Percentiles rank a stretch among this genome's conserved stretches.
Conservation (phyloP, 2,797 vertebrate species). For the Enteromius argenteus region DNA sequence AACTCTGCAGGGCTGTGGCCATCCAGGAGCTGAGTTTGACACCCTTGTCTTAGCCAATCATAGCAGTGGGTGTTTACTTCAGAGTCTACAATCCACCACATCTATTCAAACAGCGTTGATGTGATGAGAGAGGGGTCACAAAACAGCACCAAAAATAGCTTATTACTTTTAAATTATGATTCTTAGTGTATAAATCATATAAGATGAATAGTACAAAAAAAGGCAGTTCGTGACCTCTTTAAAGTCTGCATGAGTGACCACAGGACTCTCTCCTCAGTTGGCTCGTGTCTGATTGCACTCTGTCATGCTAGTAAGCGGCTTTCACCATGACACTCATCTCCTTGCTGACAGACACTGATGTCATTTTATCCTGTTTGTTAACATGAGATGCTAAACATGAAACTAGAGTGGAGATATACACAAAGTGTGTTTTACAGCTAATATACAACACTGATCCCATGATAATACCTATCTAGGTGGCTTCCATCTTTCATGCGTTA, state of each 20-base stretch:
- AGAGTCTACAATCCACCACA: too few species aligned
- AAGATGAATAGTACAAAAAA: too few species aligned
- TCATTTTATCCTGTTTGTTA: slow-evolving; percentile 22
- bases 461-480: neutral
- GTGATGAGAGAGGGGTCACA: too few species aligned
- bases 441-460: neutral
- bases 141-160: too few species aligned
- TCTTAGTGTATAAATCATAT: too few species aligned
- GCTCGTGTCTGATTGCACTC: slow-evolving; percentile 18
- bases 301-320: neutral
- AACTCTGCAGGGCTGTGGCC: too few species aligned
- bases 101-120: too few species aligned
- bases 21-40: too few species aligned
- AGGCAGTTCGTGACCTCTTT: too few species aligned
- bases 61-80: too few species aligned
- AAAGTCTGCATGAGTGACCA: neutral
- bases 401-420: neutral
- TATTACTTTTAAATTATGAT: too few species aligned
- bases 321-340: slow-evolving; percentile 12
- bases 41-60: too few species aligned
- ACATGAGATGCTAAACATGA: slow-evolving; percentile 13
- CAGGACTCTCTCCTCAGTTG: neutral
- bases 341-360: slow-evolving; percentile 5
- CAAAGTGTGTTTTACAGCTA: neutral
- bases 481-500: neutral